phyloP scores from a whole-genome alignment of 64 coral and sea anemone species.

The Catalaphyllia jardinei region DNA sequence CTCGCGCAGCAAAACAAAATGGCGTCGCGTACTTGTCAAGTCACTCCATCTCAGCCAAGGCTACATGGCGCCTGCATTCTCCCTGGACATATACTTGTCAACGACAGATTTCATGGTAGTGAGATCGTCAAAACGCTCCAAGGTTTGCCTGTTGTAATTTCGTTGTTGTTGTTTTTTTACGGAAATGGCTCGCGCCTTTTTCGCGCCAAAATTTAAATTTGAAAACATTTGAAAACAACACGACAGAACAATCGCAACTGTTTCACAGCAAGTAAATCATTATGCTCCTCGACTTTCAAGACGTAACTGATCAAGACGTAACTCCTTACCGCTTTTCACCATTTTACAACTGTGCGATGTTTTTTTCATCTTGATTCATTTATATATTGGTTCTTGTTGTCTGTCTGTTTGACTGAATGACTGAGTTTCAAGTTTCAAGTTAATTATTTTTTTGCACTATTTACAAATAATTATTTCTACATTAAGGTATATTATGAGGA shows the following conservation, averaged over 20 bases:
- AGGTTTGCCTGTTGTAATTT: slow-evolving; percentile 63
- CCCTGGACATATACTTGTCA: slow-evolving; percentile 84
- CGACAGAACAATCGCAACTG: background rate
- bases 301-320: no score
- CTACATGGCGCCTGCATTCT: slow-evolving; percentile 78
- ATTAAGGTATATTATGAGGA: no score
- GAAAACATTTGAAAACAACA: slow-evolving; percentile 7
- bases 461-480: no score
- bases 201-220: slow-evolving; percentile 65
- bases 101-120: slow-evolving; percentile 89
- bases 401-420: background rate
- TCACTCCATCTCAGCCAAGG: slow-evolving; percentile 38
- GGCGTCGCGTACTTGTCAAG: background rate
- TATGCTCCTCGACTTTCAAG: no score
- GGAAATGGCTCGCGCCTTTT: background rate
- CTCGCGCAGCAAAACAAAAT: background rate
- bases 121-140: slow-evolving; percentile 75
- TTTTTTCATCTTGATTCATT: background rate
- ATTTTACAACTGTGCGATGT: background rate
- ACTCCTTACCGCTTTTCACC: background rate
- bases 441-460: no score
- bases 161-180: background rate
- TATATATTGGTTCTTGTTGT: background rate
- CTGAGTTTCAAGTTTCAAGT: no score
- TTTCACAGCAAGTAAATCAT: background rate